Percentiles rank a stretch among this genome's conserved stretches.
phyloP scores from a whole-genome alignment of 2,888 invertebrate species.

The Pachydiplax longipennis region DNA sequence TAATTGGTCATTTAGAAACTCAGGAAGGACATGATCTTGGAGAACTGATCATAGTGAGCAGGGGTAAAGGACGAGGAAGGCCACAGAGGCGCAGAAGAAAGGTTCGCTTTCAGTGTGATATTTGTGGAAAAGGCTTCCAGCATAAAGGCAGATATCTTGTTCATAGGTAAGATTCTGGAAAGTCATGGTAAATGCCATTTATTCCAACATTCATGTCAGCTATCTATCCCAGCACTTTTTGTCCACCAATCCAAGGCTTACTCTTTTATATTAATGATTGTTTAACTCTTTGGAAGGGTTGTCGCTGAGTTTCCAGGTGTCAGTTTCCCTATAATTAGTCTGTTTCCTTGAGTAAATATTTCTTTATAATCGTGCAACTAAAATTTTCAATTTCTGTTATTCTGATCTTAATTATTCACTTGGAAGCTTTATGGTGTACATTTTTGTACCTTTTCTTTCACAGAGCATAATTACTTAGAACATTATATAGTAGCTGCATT shows the following conservation, averaged over 20 bases:
- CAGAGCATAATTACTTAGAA: too few relatives aligned
- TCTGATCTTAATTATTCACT: too few relatives aligned
- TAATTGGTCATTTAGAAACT: constrained; percentile 73
- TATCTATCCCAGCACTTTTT: too few relatives aligned
- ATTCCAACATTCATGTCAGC: too few relatives aligned
- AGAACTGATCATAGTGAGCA: constrained; percentile 69
- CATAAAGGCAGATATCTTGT: constrained; percentile 62
- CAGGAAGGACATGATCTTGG: constrained; percentile 68
- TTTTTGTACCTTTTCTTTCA: too few relatives aligned
- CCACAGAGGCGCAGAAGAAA: constrained; percentile 56
- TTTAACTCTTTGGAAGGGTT: constrained; percentile 27
- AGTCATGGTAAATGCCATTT: not conserved
- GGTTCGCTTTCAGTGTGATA: constrained; percentile 62
- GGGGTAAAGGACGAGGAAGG: constrained; percentile 58
- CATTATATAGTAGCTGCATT: too few relatives aligned
- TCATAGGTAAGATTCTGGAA: constrained; percentile 56
- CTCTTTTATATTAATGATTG: constrained; percentile 62
- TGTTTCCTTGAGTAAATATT: too few relatives aligned
- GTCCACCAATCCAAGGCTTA: too few relatives aligned
- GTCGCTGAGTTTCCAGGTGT: not conserved
- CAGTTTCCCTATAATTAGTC: too few relatives aligned
- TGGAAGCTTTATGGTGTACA: too few relatives aligned
- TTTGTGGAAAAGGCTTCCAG: constrained; percentile 64
- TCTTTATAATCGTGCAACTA: too few relatives aligned
- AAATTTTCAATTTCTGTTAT: too few relatives aligned